Conservation (phyloP, 2,888 invertebrate species). For the Antitype chi region DNA sequence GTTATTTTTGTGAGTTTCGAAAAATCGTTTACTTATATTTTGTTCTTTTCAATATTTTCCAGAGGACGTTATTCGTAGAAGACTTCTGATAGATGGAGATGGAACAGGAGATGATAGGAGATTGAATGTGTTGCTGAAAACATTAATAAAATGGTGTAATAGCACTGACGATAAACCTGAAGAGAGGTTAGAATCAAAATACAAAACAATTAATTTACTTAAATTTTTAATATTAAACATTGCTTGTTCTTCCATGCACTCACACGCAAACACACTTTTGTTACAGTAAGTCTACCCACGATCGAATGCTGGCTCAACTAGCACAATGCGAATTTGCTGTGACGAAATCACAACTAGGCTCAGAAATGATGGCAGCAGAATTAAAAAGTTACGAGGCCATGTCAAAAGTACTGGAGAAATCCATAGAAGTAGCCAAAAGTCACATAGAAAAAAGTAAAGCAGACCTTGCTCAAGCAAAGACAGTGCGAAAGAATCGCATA, state of each 20-base stretch:
- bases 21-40: neutral
- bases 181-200: slow-evolving; percentile 90
- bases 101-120: slow-evolving; percentile 98
- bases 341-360: slow-evolving; percentile 94
- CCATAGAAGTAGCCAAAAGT: slow-evolving; percentile 94
- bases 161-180: slow-evolving; percentile 92
- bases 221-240: neutral
- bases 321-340: slow-evolving; percentile 97
- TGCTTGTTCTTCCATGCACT: neutral
- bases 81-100: slow-evolving; percentile 98
- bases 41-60: slow-evolving; percentile 63
- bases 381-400: slow-evolving; percentile 95
- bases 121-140: slow-evolving; percentile 95
- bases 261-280: slow-evolving; percentile 9
- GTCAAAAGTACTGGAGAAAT: slow-evolving; percentile 94
- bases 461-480: slow-evolving; percentile 95
- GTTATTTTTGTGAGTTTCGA: neutral
- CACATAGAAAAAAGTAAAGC: slow-evolving; percentile 96
- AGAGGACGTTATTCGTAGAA: slow-evolving; percentile 98
- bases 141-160: slow-evolving; percentile 95
- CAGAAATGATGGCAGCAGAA: slow-evolving; percentile 96
- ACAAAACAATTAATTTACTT: neutral
- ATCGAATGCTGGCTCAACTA: slow-evolving; percentile 95
- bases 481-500: slow-evolving; percentile 96
- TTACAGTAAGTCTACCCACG: slow-evolving; percentile 93